These are phyloP conservation scores for Pachycephus smyrnensis DNA, from an alignment of 2,888 invertebrate species.

Conservation along the genomic window DNA sequence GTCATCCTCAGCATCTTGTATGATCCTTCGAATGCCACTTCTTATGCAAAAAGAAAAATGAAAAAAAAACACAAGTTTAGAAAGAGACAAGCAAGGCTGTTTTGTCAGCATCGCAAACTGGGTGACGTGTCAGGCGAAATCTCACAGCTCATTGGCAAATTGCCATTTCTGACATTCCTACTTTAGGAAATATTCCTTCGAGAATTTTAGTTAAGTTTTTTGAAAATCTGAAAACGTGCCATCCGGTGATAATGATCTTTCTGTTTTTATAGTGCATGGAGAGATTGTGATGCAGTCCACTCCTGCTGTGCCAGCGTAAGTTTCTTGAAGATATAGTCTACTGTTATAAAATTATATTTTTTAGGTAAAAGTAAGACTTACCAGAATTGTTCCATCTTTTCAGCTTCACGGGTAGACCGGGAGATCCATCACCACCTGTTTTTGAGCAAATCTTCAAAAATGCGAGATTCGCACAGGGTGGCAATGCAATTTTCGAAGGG, in stretches of 20 bases:
- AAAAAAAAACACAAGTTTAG: background rate
- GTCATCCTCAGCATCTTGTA: background rate
- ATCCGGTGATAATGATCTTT: slow-evolving; percentile 29
- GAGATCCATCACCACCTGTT: slow-evolving; percentile 90
- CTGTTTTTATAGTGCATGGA: slow-evolving; percentile 75
- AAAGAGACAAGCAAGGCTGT: background rate
- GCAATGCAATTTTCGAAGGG: slow-evolving; percentile 93
- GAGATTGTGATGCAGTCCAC: slow-evolving; percentile 72
- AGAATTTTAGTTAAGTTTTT: background rate
- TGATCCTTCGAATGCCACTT: background rate
- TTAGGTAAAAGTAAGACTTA: background rate
- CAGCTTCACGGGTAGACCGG: slow-evolving; percentile 70
- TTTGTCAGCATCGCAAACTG: background rate
- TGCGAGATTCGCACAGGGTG: slow-evolving; percentile 94
- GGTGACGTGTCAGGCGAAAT: background rate
- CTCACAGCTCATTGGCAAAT: background rate
- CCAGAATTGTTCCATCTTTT: background rate
- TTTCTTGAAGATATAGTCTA: slow-evolving; percentile 21
- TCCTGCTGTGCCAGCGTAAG: slow-evolving; percentile 63
- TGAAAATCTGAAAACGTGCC: background rate
- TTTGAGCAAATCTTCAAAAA: slow-evolving; percentile 96
- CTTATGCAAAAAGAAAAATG: background rate
- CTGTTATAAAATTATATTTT: background rate
- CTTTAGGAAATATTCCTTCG: background rate
- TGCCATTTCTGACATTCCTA: background rate